Percentiles rank a stretch among this genome's conserved stretches.
Evolutionary conservation across 2,797 vertebrate genomes (phyloP).

Genomic region (Cynodonichthys magdalenae): DNA sequence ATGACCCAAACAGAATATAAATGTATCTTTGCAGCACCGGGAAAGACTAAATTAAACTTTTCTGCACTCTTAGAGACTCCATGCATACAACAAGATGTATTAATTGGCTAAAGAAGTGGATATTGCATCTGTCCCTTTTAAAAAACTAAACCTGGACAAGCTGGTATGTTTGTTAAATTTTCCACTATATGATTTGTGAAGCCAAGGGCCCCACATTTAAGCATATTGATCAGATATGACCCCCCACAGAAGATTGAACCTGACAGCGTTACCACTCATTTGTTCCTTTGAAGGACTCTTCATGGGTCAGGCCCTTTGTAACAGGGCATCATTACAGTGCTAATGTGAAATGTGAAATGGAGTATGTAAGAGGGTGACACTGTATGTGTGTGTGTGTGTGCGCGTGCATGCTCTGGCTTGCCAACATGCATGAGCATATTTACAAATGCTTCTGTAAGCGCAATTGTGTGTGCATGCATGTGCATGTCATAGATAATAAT

Average conservation of each 20-base stretch:
- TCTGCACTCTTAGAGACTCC: no score
- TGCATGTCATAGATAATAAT: slow-evolving; percentile 53
- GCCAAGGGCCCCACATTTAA: slow-evolving; percentile 62
- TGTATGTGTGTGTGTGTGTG: slow-evolving; percentile 40
- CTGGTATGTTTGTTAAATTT: slow-evolving; percentile 61
- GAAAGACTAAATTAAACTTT: no score
- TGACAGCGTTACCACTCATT: slow-evolving; percentile 71
- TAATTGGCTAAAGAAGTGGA: no score
- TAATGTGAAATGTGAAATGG: slow-evolving; percentile 69
- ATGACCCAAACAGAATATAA: no score
- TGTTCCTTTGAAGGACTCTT: slow-evolving; percentile 67
- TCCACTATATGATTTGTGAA: slow-evolving; percentile 55
- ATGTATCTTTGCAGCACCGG: no score
- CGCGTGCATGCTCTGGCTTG: slow-evolving; percentile 28
- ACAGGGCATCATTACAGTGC: slow-evolving; percentile 59
- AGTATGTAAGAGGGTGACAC: slow-evolving; percentile 39
- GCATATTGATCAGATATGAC: slow-evolving; percentile 71
- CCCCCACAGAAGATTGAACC: slow-evolving; percentile 67
- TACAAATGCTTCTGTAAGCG: slow-evolving; percentile 16
- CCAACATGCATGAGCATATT: slow-evolving; percentile 40
- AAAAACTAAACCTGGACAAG: slow-evolving; percentile 42
- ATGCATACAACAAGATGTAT: no score
- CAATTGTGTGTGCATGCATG: slow-evolving; percentile 23
- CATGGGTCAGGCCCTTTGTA: slow-evolving; percentile 65
- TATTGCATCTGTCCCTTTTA: not conserved